Conservation (phyloP, 2,888 invertebrate genomes). For the Cremastinae sp. region DNA sequence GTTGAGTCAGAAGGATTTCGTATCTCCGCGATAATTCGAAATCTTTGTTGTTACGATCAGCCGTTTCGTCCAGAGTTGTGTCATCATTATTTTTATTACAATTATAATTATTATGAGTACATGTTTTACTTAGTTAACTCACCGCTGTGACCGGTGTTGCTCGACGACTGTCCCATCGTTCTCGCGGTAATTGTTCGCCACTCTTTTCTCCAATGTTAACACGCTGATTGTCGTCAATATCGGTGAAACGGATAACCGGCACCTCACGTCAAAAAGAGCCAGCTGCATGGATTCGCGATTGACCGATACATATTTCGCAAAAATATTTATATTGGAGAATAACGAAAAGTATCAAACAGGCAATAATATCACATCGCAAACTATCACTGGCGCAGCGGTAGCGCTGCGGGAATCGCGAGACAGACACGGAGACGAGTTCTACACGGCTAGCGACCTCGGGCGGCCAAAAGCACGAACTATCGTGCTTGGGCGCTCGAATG, state of each 20-base stretch:
- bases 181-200: slow-evolving; percentile 36
- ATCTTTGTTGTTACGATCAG: background rate
- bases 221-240: slow-evolving; percentile 34
- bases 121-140: slow-evolving; percentile 65
- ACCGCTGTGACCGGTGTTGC: slow-evolving; percentile 78
- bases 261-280: slow-evolving; percentile 67
- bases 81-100: slow-evolving; percentile 5
- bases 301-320: slow-evolving; percentile 69
- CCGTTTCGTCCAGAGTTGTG: background rate
- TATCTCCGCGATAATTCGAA: background rate
- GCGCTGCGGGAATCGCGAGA: slow-evolving; percentile 65
- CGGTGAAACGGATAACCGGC: slow-evolving; percentile 26
- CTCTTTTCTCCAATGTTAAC: slow-evolving; percentile 16
- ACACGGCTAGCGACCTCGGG: slow-evolving; percentile 45
- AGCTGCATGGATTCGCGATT: slow-evolving; percentile 67
- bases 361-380: slow-evolving; percentile 71
- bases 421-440: slow-evolving; percentile 64
- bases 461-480: background rate
- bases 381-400: slow-evolving; percentile 68
- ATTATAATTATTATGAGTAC: background rate
- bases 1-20: background rate
- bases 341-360: slow-evolving; percentile 57
- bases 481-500: slow-evolving; percentile 33
- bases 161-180: slow-evolving; percentile 78
- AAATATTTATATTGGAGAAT: slow-evolving; percentile 52